phyloP scores from a whole-genome alignment of 2,888 invertebrate species.

The Epiblema foenella region DNA sequence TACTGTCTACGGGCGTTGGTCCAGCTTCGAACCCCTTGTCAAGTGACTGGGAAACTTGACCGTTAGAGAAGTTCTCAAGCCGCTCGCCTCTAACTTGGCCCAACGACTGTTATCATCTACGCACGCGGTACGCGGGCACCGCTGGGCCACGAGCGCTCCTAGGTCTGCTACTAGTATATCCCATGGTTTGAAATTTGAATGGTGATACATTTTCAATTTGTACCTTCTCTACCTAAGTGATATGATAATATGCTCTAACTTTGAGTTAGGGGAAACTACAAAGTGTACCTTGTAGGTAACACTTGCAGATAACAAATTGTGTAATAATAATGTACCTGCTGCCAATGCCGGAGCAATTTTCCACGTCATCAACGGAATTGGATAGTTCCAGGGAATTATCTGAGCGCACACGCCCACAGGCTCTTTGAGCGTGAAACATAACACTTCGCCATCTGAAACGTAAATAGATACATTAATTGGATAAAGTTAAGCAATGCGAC shows the following conservation, averaged over 20 bases:
- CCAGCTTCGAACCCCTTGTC: too few species aligned
- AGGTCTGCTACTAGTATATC: too few species aligned
- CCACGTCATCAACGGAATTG: constrained; percentile 96
- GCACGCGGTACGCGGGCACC: too few species aligned
- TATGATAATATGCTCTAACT: neutral
- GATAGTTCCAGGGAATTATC: constrained; percentile 98
- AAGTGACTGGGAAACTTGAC: too few species aligned
- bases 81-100: too few species aligned
- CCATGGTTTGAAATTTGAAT: too few species aligned
- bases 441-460: constrained; percentile 89
- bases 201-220: neutral
- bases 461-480: constrained; percentile 40
- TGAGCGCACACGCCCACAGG: constrained; percentile 95
- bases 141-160: too few species aligned
- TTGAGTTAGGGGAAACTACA: neutral
- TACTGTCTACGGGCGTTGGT: too few species aligned
- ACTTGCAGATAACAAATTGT: neutral
- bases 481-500: constrained; percentile 33
- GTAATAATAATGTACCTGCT: constrained; percentile 75
- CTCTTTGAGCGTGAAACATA: constrained; percentile 94
- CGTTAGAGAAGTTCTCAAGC: too few species aligned
- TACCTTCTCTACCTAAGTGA: neutral
- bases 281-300: neutral
- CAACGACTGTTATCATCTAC: too few species aligned
- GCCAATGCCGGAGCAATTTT: constrained; percentile 94